Percentiles rank a stretch among this genome's conserved stretches.
Conservation (phyloP, 2,888 invertebrate species). For the Lapara coniferarum region DNA sequence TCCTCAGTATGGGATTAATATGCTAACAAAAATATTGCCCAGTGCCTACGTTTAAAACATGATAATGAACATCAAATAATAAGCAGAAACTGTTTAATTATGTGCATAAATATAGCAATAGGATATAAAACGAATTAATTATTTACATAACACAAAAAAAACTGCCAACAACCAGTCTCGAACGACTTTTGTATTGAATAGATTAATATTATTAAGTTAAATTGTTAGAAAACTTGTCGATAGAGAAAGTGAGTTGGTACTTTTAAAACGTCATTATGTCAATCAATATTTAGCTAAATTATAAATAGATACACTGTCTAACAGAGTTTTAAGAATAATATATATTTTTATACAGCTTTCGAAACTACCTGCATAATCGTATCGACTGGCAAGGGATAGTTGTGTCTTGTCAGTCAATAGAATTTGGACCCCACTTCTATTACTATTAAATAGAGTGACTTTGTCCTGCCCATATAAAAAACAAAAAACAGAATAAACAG, state of each 20-base stretch:
- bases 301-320: background rate
- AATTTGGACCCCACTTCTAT: too few relatives aligned
- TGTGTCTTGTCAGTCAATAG: too few relatives aligned
- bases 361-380: too few relatives aligned
- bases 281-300: background rate
- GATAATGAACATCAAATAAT: background rate
- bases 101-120: background rate
- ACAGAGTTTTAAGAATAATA: background rate
- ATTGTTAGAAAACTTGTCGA: constrained; percentile 5
- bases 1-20: too few relatives aligned
- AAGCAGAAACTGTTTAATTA: background rate
- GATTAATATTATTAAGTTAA: constrained; percentile 4
- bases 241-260: constrained; percentile 1
- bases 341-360: too few relatives aligned
- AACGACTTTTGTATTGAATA: background rate
- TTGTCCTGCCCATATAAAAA: too few relatives aligned
- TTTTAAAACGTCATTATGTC: background rate
- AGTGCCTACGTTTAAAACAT: too few relatives aligned
- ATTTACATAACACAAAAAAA: background rate
- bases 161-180: too few relatives aligned
- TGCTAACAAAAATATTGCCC: too few relatives aligned
- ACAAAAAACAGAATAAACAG: too few relatives aligned
- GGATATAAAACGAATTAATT: background rate
- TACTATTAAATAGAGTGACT: too few relatives aligned
- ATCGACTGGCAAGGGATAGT: too few relatives aligned